Conservation (phyloP, 2,888 invertebrate genomes). For the Uloborus plumipes region DNA sequence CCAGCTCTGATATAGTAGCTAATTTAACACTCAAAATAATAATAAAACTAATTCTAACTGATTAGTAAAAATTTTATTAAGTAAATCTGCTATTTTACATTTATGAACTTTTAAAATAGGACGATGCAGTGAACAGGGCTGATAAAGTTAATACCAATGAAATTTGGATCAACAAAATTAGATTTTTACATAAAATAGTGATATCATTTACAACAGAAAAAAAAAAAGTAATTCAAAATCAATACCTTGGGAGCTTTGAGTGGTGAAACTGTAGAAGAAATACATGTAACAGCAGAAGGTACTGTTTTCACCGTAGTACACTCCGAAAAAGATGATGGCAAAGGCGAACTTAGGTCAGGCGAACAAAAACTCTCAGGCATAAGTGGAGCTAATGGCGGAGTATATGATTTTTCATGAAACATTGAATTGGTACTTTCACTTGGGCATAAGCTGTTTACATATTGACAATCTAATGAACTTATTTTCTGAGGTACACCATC, state of each 20-base stretch:
- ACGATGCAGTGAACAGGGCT: no score
- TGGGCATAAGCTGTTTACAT: conserved; percentile 10
- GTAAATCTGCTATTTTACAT: no score
- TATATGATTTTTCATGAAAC: conserved; percentile 19
- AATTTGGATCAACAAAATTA: no score
- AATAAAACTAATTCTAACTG: no score
- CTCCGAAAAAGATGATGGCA: conserved; percentile 31
- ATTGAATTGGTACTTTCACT: conserved; percentile 17
- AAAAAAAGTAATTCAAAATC: background rate
- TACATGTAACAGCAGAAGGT: conserved; percentile 1
- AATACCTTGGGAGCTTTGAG: conserved; percentile 41
- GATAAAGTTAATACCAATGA: no score
- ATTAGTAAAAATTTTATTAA: no score
- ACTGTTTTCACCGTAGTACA: conserved; percentile 18
- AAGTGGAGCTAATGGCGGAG: conserved; percentile 8
- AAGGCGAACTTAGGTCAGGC: conserved; percentile 20
- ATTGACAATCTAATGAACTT: conserved; percentile 32
- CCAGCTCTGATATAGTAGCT: no score
- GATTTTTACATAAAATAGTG: no score
- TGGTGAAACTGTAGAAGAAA: conserved; percentile 6
- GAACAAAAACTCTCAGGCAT: conserved; percentile 17
- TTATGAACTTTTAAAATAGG: no score
- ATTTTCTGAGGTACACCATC: conserved; percentile 27
- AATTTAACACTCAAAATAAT: no score
- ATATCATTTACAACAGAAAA: background rate